Evolutionary conservation across 2,888 invertebrate genomes (phyloP), one percentile per base, ranked within the genome.

Genomic region (Diarsia mendica): DNA sequence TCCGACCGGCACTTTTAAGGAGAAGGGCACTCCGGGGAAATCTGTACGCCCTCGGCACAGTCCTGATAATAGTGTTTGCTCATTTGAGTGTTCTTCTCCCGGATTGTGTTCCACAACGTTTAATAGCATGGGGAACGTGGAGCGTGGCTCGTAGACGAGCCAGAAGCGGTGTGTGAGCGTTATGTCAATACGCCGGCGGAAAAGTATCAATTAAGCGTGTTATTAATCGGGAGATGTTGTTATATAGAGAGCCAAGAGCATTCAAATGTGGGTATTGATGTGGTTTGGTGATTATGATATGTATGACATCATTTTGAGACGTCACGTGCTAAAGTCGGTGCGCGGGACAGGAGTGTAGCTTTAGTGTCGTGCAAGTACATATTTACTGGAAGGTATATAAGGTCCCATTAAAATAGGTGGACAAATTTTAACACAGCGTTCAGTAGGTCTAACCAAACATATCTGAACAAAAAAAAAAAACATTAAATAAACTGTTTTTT

Each of bases 1-100:
- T 92, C 91, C 89, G 90, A 92, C 92, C 94, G 92, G 91, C 92
- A 94, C 94, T 95, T 95, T 95, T 94, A 93, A 94, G 92, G 93
- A 91, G 92, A 94, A 95, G 94, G 89, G 91, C 88, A 85, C 96
- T 93, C 96, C 77, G 80, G 96, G 96, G 96, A 96, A 96, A 96
- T 96, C 94, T 95, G 92, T 92, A 91, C 92, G 91, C 94, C 94
- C 94, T 92, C 90, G 88, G 88, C 90, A 77, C 85, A 84, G 87
- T 87, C 90, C 91, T 93, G 93, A 92, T 96, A 95, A 96, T 95
- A 95, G 95, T 96, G 96, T 96, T 96, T 95, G 95, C 92, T 95
- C 95, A 94, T 96, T 95, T 95, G 92, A 96, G 96, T 94, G 95
- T 93, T 91, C 94, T 94, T 90, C 91, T 90, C 82, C 86, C 86